Base-by-base conservation (phyloP, 2,797 vertebrate species). In the Siniperca obscura region DNA sequence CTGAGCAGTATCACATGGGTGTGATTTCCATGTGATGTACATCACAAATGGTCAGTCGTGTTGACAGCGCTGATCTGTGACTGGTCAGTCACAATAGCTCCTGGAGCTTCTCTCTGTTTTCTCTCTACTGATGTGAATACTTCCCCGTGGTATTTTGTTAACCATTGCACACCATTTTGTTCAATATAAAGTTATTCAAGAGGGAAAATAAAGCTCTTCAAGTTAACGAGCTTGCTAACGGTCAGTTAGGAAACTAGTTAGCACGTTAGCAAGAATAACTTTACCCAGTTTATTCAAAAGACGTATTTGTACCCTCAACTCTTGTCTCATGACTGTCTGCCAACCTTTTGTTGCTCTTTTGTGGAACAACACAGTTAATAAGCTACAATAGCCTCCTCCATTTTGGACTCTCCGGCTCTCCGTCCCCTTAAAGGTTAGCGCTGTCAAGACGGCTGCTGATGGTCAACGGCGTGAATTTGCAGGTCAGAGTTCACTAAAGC, bases 1-100 rank as follows among this genome's bases (percentile, higher is more conserved):
- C 73, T 9, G 59, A 80, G 72, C 72, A 40, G 73, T 2, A n/a
- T n/a, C 21, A 13, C 14, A n/a, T 7, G 19, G 46, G 40, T 52
- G 65, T 42, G 69, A 55, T 74, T 30, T 75, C 27, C 22, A 30
- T 30, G 30, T 30, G 30, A 30, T 30, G 30, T 5, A 46, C 44
- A 46, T 16, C 44, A 14, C 44, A 46, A 46, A 46, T 40, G 30
- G 30, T 30, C 30, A 30, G 30, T 30, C 30, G 30, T 30, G 30
- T 30, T 30, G 30, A 30, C 30, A 30, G 30, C 30, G 3, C 30
- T 30, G 30, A 30, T 3, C 30, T 30, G 30, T 30, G 30, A 48
- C 16, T 38, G 34, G 36, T 17, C 40, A 13, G 65, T 21, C 44
- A 66, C 25, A 50, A 50, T 22, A 13, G 5, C 7, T 50, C 19